Percentiles rank a stretch among this genome's conserved stretches.
These are phyloP conservation scores for Peromyscus maniculatus DNA, from an alignment of 2,113 vertebrate species.

Conservation along the genomic window DNA sequence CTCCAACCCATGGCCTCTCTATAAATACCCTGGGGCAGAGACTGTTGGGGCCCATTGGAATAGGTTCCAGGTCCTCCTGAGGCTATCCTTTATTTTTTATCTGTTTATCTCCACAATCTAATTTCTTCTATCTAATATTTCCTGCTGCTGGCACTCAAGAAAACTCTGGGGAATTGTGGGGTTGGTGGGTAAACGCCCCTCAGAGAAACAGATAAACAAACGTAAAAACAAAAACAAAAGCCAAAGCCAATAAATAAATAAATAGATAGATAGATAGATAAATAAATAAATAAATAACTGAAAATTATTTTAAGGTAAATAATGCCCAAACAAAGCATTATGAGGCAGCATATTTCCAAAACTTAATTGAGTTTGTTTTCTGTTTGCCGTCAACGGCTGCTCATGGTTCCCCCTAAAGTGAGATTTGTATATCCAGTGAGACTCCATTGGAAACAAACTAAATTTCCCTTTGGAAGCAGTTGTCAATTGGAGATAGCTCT, in stretches of 20 bases:
- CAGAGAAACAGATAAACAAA: background rate
- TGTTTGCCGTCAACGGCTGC: background rate
- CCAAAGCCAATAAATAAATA: background rate
- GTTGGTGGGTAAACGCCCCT: no score
- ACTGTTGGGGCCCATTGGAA: no score
- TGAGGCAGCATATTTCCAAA: background rate
- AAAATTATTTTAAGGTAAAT: background rate
- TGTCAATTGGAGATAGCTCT: background rate
- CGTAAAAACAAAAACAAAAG: background rate
- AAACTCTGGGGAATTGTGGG: no score
- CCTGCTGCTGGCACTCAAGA: no score
- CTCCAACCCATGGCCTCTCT: no score
- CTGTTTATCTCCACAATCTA: no score
- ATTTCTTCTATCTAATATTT: no score
- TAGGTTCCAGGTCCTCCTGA: no score
- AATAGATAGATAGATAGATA: no score
- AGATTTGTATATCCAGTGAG: background rate
- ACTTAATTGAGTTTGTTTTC: background rate
- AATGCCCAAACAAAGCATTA: background rate
- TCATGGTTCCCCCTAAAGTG: background rate
- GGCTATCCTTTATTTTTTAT: no score
- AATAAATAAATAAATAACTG: rapidly evolving
- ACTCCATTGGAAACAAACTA: background rate
- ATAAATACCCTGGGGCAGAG: no score
- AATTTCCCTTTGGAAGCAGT: background rate